Base-by-base conservation (phyloP, 2,888 invertebrate species). In the Drosophila mettleri region DNA sequence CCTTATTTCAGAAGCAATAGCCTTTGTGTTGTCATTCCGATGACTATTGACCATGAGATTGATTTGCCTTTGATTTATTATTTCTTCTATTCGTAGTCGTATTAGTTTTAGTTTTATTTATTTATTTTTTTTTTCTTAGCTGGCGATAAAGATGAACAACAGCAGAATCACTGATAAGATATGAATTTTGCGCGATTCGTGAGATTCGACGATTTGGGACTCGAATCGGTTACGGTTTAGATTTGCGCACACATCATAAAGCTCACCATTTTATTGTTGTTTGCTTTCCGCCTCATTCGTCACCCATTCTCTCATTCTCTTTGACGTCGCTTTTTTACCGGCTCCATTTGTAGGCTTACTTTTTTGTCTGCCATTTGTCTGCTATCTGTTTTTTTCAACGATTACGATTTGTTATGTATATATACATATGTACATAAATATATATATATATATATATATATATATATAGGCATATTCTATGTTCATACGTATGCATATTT, bases 141-240 rank as follows among this genome's bases (percentile, higher is more conserved):
- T 61, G 78, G 83, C 75, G 83, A 82, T 82, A 86, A 86, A 64
- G 77, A 52, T 73, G 33, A 49, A 33, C 49, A 68, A 62, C 58
- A 58, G 20, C 51, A 78, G 62, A 86, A 86, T 83, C 22, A 59
- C 78, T 82, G 82, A 82, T 82, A 82, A 82, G 82, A 82, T 82
- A 82, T 61, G 59, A 48, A 69, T 63, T 76, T 29, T 54, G 48
- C 58, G 55, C 38, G 27, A 27, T 60, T 78, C 51, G 36, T 38
- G 29, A 18, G 22, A 38, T 52, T 52, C 18, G 36, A 69, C 66
- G 43, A 33, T 49, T 69, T 65, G 39, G 51, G 55, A 18, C 53
- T 60, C 53, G 57, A 53, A 65, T 65, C 63, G 55, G 31, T 46
- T 60, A 41, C 41, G 59, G n/a, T 62, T 67, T 45, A 67, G 61